These are phyloP conservation scores for Leptinotarsa peninsularis DNA, from an alignment of 2,888 invertebrate species.

Conservation along the genomic window DNA sequence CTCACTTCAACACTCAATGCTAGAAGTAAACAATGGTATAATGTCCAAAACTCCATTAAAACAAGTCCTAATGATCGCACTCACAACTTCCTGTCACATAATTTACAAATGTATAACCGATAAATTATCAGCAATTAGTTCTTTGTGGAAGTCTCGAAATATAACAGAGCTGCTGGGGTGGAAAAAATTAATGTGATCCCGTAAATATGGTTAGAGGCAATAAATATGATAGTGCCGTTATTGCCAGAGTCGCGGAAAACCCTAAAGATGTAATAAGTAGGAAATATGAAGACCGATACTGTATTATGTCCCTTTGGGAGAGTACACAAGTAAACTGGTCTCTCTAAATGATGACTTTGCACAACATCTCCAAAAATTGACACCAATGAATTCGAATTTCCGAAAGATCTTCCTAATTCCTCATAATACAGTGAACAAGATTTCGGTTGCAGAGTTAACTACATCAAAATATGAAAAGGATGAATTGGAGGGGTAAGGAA, in stretches of 20 bases:
- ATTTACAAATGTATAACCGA: conserved; percentile 43
- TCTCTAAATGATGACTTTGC: neutral
- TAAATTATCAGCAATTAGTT: conserved; percentile 43
- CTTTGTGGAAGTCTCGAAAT: conserved; percentile 24
- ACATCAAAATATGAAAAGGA: no score
- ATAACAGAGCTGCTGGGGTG: conserved; percentile 44
- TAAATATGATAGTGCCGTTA: conserved; percentile 56
- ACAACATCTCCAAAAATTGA: neutral
- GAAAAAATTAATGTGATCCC: conserved; percentile 60
- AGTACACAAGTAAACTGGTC: conserved; percentile 34
- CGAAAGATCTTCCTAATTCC: no score
- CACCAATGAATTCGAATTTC: no score
- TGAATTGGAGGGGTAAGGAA: no score
- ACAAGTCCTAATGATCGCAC: conserved; percentile 32
- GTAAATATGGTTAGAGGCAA: conserved; percentile 61
- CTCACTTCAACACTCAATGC: conserved; percentile 15
- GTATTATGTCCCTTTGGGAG: conserved; percentile 53
- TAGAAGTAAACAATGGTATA: conserved; percentile 23
- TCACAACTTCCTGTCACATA: conserved; percentile 31
- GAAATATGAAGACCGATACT: conserved; percentile 62
- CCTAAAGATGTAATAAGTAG: conserved; percentile 57
- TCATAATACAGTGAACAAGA: no score
- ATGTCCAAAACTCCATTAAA: conserved; percentile 29
- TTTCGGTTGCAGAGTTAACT: no score
- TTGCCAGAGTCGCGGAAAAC: conserved; percentile 47